A percentile compares a stretch with the other conserved stretches of the same genome.
phyloP scores from a whole-genome alignment of 2,888 invertebrate species.

The Sminthurinus aureus region DNA sequence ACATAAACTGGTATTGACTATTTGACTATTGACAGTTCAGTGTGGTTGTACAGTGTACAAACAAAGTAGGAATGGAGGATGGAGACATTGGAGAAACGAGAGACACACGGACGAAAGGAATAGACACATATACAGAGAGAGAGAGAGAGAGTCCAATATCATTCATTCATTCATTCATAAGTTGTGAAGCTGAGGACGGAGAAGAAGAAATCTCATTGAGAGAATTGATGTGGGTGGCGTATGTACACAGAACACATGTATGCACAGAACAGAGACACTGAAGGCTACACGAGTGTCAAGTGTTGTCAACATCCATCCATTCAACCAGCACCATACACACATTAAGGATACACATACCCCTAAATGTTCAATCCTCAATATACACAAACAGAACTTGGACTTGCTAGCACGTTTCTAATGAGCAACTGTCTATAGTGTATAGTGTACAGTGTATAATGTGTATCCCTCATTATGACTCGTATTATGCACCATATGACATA shows the following conservation, averaged over 20 bases:
- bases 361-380: not conserved
- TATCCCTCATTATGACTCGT: not conserved
- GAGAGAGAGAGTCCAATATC: conserved; percentile 7
- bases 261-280: too few relatives aligned
- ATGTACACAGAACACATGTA: too few relatives aligned
- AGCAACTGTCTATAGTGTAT: too few relatives aligned
- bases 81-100: conserved; percentile 13
- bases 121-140: not conserved
- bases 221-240: conserved; percentile 28
- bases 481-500: not conserved
- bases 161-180: conserved; percentile 14
- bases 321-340: not conserved
- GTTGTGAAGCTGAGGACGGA: not conserved
- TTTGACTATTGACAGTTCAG: not conserved
- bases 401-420: not conserved
- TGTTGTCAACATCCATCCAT: conserved; percentile 13
- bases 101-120: not conserved
- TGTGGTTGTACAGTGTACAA: not conserved
- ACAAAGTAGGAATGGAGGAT: not conserved
- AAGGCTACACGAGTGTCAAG: conserved; percentile 19
- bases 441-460: not conserved
- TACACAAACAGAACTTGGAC: too few relatives aligned
- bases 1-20: not conserved
- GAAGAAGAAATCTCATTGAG: conserved; percentile 36
- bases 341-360: not conserved